These are phyloP conservation scores for Parnassius mnemosyne DNA, from an alignment of 2,888 invertebrate species.

Conservation along the genomic window DNA sequence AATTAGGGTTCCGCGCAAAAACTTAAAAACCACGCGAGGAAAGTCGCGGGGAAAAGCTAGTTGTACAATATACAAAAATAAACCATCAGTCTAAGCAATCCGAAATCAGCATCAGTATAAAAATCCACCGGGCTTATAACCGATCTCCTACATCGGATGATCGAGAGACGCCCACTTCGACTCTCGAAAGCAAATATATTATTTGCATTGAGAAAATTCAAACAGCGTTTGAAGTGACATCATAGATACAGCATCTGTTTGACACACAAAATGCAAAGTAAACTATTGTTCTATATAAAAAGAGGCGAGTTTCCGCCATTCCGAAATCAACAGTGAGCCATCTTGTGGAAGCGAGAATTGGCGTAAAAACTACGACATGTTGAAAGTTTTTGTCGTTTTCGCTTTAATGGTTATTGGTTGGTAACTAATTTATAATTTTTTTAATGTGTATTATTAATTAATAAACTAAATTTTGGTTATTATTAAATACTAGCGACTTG, in stretches of 20 bases:
- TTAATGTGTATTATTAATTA: too few species aligned
- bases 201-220: not conserved
- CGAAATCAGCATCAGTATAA: too few species aligned
- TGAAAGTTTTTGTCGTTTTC: not conserved
- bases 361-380: not conserved
- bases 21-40: too few species aligned
- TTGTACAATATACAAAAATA: not conserved
- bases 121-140: too few species aligned
- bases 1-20: too few species aligned
- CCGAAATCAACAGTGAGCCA: slow-evolving; percentile 5
- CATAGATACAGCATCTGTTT: not conserved
- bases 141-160: too few species aligned
- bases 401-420: not conserved
- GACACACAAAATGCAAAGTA: not conserved
- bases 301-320: too few species aligned
- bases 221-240: not conserved
- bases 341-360: slow-evolving; percentile 1
- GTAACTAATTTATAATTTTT: not conserved
- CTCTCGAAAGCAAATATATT: not conserved
- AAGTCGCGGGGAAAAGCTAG: too few species aligned
- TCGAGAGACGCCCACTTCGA: too few species aligned
- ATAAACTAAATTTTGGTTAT: too few species aligned
- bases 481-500: too few species aligned
- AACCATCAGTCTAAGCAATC: not conserved
- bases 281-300: slow-evolving; percentile 13